Base-by-base conservation (phyloP, 2,888 invertebrate genomes). In the Willowsia nigromaculata region DNA sequence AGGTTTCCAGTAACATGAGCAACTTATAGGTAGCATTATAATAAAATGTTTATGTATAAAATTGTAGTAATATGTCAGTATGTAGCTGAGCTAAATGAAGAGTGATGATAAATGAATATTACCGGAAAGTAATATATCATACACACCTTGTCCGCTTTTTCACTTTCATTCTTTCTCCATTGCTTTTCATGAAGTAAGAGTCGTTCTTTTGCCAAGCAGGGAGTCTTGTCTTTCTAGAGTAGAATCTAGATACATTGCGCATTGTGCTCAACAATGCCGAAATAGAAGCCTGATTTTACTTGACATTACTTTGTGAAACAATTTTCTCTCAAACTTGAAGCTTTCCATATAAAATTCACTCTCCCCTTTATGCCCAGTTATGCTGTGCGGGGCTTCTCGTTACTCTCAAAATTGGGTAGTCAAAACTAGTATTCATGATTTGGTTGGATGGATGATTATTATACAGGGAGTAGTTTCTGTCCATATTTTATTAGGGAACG, bases 81-180 rank as follows among this genome's bases (percentile, higher is more conserved):
- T 6, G 13, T 18, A 47, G 25, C 27, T 1, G 33, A 62, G 22
- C 78, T 78, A 25, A 85, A 47, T 47, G 78, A 62, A 74, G 50
- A 62, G 53, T 18, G 78, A 85, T 85, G 85, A 85, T 85, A 78
- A 85, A 85, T 85, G 85, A 76, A 78, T 85, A 85, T 78, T 76
- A 78, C 85, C 85, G 85, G 85, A 85, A 85, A 78, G 25, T 78
- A 43, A 85, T 85, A 85, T 85, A 78, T 85, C 85, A 85, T 78
- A 47, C 78, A 78, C 65, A 85, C 76, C 83, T 68, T 82, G 15
- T 25, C 33, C 37, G 25, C 30, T 59, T 65, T 76, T 65, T 62
- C 62, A 18, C 33, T 68, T 68, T 68, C 18, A 68, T 68, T n/a
- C 37, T 33, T 68, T 68, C 68, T 68, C 27, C 18, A n/a, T 30